Evolutionary conservation across 2,113 vertebrate genomes (phyloP).

Genomic region (Hippocampus mohnikei): DNA sequence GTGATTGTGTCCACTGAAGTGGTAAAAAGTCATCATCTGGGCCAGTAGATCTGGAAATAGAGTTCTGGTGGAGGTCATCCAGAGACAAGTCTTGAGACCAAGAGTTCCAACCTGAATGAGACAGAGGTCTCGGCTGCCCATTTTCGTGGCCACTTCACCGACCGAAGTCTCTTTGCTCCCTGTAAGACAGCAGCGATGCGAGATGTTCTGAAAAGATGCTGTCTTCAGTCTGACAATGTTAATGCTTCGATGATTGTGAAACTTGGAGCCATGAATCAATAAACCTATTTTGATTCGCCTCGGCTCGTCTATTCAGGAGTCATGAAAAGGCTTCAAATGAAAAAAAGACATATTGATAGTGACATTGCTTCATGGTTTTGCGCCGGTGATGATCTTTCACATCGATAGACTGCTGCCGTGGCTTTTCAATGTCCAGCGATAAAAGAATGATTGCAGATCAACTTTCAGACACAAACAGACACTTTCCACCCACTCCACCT

Average conservation of each 20-base stretch:
- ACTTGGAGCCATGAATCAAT: constrained; percentile 49
- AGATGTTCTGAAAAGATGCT: constrained; percentile 25
- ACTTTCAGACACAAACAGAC: background rate
- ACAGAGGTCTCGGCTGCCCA: constrained; percentile 54
- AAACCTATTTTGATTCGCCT: background rate
- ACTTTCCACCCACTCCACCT: background rate
- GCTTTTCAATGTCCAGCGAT: background rate
- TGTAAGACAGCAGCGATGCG: background rate
- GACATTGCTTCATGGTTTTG: constrained; percentile 7
- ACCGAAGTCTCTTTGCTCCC: constrained; percentile 23
- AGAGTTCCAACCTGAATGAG: constrained; percentile 58
- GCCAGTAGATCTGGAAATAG: constrained; percentile 80
- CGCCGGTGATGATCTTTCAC: background rate
- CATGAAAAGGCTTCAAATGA: constrained; percentile 29
- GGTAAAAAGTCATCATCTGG: constrained; percentile 80
- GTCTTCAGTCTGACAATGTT: constrained; percentile 39
- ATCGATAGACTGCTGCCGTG: background rate
- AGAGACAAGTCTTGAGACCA: constrained; percentile 60
- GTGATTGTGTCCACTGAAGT: constrained; percentile 70
- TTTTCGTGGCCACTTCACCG: constrained; percentile 57
- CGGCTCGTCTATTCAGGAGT: constrained; percentile 32
- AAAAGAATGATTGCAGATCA: background rate
- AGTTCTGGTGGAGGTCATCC: constrained; percentile 68
- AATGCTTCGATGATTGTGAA: constrained; percentile 62
- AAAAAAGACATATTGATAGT: constrained; percentile 5